Percentiles rank a stretch among this genome's conserved stretches.
Evolutionary conservation across 92 coral and sea anemone genomes (phyloP).

Genomic region (Siderastrea radians): DNA sequence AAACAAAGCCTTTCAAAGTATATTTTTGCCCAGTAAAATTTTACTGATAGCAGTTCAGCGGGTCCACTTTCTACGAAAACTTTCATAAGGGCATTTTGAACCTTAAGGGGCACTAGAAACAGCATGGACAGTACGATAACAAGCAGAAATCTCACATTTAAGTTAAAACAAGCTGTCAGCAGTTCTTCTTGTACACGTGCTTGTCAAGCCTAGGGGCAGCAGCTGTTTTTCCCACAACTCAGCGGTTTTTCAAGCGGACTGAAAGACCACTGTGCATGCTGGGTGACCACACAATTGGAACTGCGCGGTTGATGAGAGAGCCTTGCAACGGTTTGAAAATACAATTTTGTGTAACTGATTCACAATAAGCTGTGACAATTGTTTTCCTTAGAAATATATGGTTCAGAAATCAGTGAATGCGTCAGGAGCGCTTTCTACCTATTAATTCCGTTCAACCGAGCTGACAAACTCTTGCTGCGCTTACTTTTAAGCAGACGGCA

Average conservation of each 20-base stretch:
- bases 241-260: not conserved
- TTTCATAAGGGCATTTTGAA: not conserved
- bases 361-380: not conserved
- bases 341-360: too few species aligned
- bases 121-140: not conserved
- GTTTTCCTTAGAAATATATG: not conserved
- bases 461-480: not conserved
- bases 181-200: slow-evolving; percentile 34
- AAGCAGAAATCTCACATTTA: not conserved
- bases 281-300: too few species aligned
- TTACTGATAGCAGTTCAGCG: not conserved
- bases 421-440: not conserved
- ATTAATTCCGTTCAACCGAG: too few species aligned
- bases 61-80: not conserved
- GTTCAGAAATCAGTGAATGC: not conserved
- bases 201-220: not conserved
- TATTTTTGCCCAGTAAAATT: too few species aligned
- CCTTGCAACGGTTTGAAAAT: too few species aligned
- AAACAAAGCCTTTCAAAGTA: too few species aligned
- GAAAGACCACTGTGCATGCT: slow-evolving; percentile 23
- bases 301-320: too few species aligned
- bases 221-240: slow-evolving; percentile 28
- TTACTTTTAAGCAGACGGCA: not conserved
- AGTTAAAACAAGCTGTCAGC: not conserved
- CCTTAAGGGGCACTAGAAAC: not conserved